Evolutionary conservation across 2,113 vertebrate genomes (phyloP).

Genomic region (Lophotis ruficrista): DNA sequence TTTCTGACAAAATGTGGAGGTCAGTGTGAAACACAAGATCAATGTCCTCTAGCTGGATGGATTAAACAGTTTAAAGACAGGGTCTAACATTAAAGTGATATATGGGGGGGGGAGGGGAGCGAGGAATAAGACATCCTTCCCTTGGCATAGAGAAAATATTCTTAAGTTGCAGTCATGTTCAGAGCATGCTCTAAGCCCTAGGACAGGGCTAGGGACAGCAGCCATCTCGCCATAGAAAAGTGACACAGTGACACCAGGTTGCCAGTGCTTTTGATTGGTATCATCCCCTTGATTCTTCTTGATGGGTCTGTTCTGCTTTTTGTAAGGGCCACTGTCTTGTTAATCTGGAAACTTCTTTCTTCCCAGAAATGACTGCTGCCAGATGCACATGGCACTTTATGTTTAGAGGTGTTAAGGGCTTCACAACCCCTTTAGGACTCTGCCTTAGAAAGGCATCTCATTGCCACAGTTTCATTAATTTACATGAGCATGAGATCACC

Average conservation of each 20-base stretch:
- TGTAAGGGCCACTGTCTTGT: background rate
- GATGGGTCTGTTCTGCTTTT: background rate
- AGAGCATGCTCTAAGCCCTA: background rate
- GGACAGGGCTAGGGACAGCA: background rate
- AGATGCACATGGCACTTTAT: background rate
- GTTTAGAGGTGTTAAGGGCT: background rate
- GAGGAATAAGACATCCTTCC: background rate
- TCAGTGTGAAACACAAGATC: background rate
- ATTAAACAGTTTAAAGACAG: background rate
- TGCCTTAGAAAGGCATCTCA: background rate
- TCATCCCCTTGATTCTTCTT: background rate
- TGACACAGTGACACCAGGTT: background rate
- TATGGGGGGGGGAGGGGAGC: no score
- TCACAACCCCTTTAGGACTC: background rate
- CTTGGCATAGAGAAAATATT: background rate
- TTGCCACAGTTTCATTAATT: background rate
- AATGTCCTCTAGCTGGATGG: background rate
- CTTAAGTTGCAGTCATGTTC: background rate
- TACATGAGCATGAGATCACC: rapidly evolving
- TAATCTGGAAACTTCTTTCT: background rate
- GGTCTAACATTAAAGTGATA: background rate
- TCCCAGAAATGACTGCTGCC: background rate
- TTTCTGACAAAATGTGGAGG: background rate
- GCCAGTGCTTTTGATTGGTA: background rate
- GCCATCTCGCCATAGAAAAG: background rate